Conservation (phyloP, 1,140 invertebrate genomes). For the Pseudoatta argentina region DNA sequence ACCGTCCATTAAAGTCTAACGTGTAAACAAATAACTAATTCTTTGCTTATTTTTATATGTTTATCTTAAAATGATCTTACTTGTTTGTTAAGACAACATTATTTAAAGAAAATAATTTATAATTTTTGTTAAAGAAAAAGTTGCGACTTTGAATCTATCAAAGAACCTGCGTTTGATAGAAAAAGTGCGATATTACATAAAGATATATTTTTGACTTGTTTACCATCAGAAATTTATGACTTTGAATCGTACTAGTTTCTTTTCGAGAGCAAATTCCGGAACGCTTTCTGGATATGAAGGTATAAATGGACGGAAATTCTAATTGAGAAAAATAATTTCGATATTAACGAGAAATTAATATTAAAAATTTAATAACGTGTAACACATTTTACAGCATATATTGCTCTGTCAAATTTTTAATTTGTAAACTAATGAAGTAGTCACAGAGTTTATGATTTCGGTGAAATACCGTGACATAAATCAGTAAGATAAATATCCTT, state of each 20-base stretch:
- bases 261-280: background rate
- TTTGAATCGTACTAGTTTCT: conserved; percentile 27
- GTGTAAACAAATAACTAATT: background rate
- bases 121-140: background rate
- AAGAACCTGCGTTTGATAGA: background rate
- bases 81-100: background rate
- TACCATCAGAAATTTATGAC: background rate
- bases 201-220: background rate
- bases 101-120: background rate
- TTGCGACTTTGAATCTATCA: background rate
- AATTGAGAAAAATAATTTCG: background rate
- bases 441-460: background rate
- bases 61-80: background rate
- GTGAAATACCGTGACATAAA: background rate
- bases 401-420: background rate
- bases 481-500: conserved; percentile 29
- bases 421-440: background rate
- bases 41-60: background rate
- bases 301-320: background rate
- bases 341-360: conserved; percentile 18
- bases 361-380: conserved; percentile 12
- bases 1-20: background rate
- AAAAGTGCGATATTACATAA: background rate
- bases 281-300: background rate
- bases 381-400: background rate